phyloP scores from a whole-genome alignment of 53 echinoderm and acorn worm genomes.

The Arbacia lixula region DNA sequence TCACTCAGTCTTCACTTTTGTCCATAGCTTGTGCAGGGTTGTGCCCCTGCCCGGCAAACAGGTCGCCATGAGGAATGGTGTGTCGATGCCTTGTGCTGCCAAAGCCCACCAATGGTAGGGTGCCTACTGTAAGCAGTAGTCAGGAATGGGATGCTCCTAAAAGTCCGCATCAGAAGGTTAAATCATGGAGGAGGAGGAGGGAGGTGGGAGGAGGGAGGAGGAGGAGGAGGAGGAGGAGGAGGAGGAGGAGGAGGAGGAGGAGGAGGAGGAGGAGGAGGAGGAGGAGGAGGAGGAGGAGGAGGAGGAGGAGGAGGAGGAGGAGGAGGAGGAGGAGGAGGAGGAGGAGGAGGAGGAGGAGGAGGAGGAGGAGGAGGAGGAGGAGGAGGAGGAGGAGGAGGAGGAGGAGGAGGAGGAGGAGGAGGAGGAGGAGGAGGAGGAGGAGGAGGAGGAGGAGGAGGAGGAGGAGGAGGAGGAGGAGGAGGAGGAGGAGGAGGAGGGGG shows the following conservation, averaged over 20 bases:
- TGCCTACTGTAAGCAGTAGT: no score
- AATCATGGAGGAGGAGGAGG: background rate
- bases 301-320: background rate
- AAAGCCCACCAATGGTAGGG: no score
- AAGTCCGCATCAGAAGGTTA: no score
- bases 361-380: background rate
- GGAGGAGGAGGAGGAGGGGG: conserved; percentile 1
- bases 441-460: background rate
- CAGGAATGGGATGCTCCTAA: no score
- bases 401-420: background rate
- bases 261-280: background rate
- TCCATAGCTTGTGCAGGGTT: no score
- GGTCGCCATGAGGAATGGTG: no score
- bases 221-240: background rate
- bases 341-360: conserved; percentile 2
- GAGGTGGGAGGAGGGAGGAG: background rate
- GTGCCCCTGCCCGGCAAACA: no score
- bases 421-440: background rate
- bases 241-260: background rate
- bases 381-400: background rate
- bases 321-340: background rate
- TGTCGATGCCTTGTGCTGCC: no score
- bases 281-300: background rate
- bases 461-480: background rate
- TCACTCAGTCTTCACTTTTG: no score